These are phyloP conservation scores for Sparidentex hasta DNA, from an alignment of 2,797 vertebrate species.

Conservation along the genomic window DNA sequence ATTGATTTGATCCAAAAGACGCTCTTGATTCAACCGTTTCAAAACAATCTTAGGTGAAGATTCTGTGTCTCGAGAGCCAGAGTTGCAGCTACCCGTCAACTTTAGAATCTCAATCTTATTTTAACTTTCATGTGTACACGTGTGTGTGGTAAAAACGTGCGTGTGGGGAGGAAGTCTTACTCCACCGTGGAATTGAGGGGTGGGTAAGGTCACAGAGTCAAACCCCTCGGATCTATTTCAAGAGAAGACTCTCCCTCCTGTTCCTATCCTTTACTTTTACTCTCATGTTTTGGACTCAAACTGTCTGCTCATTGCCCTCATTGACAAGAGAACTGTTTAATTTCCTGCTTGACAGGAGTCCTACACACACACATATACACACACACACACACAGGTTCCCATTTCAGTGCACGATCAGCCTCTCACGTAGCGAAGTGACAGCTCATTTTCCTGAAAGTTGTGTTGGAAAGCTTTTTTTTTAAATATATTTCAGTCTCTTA, in stretches of 20 bases:
- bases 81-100: neutral
- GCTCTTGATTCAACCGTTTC: neutral
- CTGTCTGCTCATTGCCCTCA: slow-evolving; percentile 2
- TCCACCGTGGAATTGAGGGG: slow-evolving; percentile 43
- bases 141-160: slow-evolving; percentile 30
- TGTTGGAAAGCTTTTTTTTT: neutral
- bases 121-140: neutral
- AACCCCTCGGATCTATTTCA: slow-evolving; percentile 58
- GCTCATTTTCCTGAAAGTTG: neutral
- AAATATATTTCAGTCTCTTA: neutral
- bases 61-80: neutral
- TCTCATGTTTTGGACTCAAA: slow-evolving; percentile 21
- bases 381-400: neutral
- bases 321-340: neutral
- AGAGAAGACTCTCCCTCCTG: slow-evolving; percentile 33
- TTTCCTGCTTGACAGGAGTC: slow-evolving; percentile 3
- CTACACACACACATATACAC: neutral
- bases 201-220: slow-evolving; percentile 59
- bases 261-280: slow-evolving; percentile 41
- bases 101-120: neutral
- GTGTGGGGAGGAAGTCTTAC: slow-evolving; percentile 30
- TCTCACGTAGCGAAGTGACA: neutral
- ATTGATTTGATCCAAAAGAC: neutral
- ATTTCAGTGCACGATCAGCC: neutral
- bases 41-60: neutral